phyloP scores from a whole-genome alignment of 2,797 vertebrate species.

The Cyprinodon diabolis region DNA sequence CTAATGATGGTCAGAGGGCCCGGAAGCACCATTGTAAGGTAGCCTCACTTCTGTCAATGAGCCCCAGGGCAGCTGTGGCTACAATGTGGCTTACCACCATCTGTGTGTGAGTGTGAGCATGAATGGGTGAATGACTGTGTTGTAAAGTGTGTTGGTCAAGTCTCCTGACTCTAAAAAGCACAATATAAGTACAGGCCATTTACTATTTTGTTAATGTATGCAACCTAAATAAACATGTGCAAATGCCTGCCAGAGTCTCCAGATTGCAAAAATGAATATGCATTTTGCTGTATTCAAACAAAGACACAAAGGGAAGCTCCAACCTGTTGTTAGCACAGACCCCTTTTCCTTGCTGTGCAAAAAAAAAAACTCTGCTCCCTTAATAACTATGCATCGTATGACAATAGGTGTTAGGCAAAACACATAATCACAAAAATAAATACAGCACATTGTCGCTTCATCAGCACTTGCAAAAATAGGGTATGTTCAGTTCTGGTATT shows the following conservation, averaged over 20 bases:
- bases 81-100: too few relatives aligned
- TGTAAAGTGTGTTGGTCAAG: too few relatives aligned
- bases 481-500: conserved; percentile 17
- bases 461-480: conserved; percentile 9
- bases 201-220: conserved; percentile 45
- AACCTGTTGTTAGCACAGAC: conserved; percentile 73
- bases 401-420: conserved; percentile 75
- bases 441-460: conserved; percentile 41
- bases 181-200: too few relatives aligned
- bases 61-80: too few relatives aligned
- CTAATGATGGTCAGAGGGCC: too few relatives aligned
- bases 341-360: conserved; percentile 67
- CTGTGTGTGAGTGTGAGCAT: too few relatives aligned
- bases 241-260: conserved; percentile 61
- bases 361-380: conserved; percentile 63
- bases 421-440: conserved; percentile 58
- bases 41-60: too few relatives aligned
- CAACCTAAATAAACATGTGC: conserved; percentile 66
- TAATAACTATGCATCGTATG: conserved; percentile 76
- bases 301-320: conserved; percentile 73
- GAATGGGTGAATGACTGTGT: too few relatives aligned
- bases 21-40: too few relatives aligned
- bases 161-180: too few relatives aligned
- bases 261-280: conserved; percentile 72
- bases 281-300: conserved; percentile 67